A percentile compares a stretch with the other conserved stretches of the same genome.
These are phyloP conservation scores for Paragorgia papillata DNA, from an alignment of 92 coral and sea anemone species.

Conservation along the genomic window DNA sequence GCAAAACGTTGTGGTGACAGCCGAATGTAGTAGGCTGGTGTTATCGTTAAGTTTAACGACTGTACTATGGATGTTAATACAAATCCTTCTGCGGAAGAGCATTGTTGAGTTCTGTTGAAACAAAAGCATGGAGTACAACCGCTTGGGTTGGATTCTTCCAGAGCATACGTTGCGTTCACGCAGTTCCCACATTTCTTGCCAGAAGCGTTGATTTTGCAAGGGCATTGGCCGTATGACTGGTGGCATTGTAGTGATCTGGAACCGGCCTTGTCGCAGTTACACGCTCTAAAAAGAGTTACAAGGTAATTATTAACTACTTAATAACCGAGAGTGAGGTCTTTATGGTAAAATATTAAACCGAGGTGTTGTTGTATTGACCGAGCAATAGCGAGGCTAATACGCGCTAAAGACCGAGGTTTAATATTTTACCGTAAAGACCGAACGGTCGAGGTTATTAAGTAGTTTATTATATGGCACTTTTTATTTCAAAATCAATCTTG, in stretches of 20 bases:
- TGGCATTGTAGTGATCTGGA: constrained; percentile 76
- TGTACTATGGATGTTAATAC: constrained; percentile 38
- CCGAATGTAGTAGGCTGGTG: not conserved
- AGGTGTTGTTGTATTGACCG: too few species aligned
- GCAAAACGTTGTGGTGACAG: constrained; percentile 37
- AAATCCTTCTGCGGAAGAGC: constrained; percentile 76
- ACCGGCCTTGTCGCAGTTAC: constrained; percentile 85
- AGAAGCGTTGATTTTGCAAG: constrained; percentile 77
- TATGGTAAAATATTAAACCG: too few species aligned
- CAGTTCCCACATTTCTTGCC: constrained; percentile 78
- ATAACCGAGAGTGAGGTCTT: too few species aligned
- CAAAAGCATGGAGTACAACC: constrained; percentile 96
- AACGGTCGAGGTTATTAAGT: too few species aligned
- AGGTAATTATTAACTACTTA: too few species aligned
- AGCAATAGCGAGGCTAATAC: too few species aligned
- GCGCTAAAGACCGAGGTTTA: too few species aligned
- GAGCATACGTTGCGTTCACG: constrained; percentile 67
- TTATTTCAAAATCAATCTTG: too few species aligned
- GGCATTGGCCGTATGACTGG: constrained; percentile 72
- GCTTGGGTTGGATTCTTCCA: constrained; percentile 77
- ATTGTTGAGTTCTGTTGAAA: constrained; percentile 68
- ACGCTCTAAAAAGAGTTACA: constrained; percentile 54
- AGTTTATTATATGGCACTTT: too few species aligned
- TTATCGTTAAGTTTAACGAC: constrained; percentile 19
- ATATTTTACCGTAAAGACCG: too few species aligned